A percentile compares a stretch with the other conserved stretches of the same genome.
Evolutionary conservation across 53 echinoderm and acorn worm genomes (phyloP).

Genomic region (Holothuria scabra): DNA sequence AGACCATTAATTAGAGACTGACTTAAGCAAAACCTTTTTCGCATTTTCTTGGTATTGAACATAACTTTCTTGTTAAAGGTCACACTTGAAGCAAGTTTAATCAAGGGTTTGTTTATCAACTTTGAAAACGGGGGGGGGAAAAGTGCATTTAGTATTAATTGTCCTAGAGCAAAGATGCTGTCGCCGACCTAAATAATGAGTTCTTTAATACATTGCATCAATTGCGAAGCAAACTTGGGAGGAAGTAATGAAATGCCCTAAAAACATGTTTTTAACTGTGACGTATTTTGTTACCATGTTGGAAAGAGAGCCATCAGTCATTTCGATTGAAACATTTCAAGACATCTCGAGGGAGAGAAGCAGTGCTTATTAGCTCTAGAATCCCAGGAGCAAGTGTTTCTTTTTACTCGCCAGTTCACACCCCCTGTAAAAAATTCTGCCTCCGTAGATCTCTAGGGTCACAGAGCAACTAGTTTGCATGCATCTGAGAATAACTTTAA

Average conservation of each 20-base stretch:
- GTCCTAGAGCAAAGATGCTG: too few relatives aligned
- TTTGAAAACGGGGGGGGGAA: neutral
- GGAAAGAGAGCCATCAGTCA: neutral
- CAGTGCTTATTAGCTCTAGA: neutral
- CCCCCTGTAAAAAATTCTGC: neutral
- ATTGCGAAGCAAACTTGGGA: neutral
- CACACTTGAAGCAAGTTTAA: neutral
- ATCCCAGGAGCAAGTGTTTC: constrained; percentile 3
- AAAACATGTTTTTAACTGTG: neutral
- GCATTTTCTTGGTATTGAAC: too few relatives aligned
- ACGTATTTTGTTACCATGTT: neutral
- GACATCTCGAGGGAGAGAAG: neutral
- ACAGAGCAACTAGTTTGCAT: too few relatives aligned
- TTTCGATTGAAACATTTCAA: constrained; percentile 13
- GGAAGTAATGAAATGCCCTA: neutral
- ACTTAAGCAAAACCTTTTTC: too few relatives aligned
- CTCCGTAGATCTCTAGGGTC: neutral
- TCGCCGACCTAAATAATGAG: too few relatives aligned
- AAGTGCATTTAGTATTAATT: neutral
- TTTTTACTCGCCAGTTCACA: too few relatives aligned
- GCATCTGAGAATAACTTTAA: neutral
- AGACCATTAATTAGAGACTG: too few relatives aligned
- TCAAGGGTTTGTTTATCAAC: neutral
- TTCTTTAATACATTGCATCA: too few relatives aligned
- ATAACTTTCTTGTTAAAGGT: too few relatives aligned